phyloP scores from a whole-genome alignment of 2,888 invertebrate species.

The Deilephila elpenor region DNA sequence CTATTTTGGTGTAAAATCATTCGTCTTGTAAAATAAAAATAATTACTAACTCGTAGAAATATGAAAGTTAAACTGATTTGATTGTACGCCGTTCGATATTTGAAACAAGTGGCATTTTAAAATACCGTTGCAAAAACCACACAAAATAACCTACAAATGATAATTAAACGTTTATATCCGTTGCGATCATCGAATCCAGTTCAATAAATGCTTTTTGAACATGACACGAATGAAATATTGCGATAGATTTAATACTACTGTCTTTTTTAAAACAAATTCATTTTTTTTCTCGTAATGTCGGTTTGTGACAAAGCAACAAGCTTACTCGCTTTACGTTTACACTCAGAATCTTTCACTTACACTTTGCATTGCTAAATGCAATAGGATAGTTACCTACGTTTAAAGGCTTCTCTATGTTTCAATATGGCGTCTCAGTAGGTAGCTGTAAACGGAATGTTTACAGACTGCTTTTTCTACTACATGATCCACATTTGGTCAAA shows the following conservation, averaged over 20 bases:
- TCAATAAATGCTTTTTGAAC: constrained; percentile 45
- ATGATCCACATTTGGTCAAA: not conserved
- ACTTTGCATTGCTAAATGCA: not conserved
- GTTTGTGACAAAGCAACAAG: not conserved
- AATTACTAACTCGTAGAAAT: too few relatives aligned
- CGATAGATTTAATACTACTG: constrained; percentile 37
- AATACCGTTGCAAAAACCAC: constrained; percentile 19
- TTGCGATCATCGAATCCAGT: constrained; percentile 40
- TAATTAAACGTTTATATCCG: constrained; percentile 19
- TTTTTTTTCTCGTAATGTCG: not conserved
- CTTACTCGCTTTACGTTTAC: not conserved
- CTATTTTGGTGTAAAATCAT: too few relatives aligned
- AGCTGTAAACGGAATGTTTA: not conserved
- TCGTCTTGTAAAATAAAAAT: not conserved
- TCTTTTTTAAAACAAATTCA: constrained; percentile 43
- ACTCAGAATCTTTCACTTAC: not conserved
- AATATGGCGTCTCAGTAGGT: not conserved
- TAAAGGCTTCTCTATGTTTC: not conserved
- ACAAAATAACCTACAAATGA: constrained; percentile 14
- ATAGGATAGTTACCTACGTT: constrained; percentile 7
- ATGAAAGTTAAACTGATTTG: too few relatives aligned
- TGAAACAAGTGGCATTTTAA: not conserved
- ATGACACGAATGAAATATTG: constrained; percentile 32
- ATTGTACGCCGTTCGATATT: not conserved
- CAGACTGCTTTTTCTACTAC: not conserved